Conservation (phyloP, 2,113 vertebrate genomes). For the Rhinoptilus africanus region DNA sequence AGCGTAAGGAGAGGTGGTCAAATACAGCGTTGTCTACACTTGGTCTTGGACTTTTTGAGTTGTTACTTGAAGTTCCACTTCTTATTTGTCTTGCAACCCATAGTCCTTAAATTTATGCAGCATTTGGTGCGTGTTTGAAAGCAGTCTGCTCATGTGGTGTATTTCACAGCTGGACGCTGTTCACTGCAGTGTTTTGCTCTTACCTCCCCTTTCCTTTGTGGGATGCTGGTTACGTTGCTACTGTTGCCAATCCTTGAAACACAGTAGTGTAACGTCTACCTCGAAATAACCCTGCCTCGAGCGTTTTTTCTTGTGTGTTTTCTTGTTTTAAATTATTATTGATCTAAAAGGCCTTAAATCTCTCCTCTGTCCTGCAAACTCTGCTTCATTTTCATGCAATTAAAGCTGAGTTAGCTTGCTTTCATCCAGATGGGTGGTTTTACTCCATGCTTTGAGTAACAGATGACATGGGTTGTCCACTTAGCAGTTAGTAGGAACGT, state of each 20-base stretch:
- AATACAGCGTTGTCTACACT: background rate
- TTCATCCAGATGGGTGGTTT: background rate
- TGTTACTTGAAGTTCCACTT: background rate
- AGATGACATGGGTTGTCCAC: background rate
- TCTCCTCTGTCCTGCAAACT: background rate
- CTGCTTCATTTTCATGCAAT: background rate
- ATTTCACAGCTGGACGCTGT: background rate
- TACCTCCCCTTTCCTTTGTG: background rate
- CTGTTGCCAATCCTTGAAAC: background rate
- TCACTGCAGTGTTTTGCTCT: background rate
- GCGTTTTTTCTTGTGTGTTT: background rate
- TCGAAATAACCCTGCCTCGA: background rate
- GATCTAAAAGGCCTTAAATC: background rate
- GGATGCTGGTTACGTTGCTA: background rate
- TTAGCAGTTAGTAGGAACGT: background rate
- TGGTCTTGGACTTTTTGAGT: background rate
- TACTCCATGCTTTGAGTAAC: background rate
- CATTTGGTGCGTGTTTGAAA: background rate
- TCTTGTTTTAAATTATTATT: background rate
- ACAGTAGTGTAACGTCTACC: background rate
- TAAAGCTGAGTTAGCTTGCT: background rate
- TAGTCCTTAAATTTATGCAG: background rate
- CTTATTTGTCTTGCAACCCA: background rate
- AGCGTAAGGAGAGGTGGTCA: background rate
- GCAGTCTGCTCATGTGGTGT: background rate